Evolutionary conservation across 2,797 vertebrate genomes (phyloP).

Genomic region (Cirrhinus molitorella): DNA sequence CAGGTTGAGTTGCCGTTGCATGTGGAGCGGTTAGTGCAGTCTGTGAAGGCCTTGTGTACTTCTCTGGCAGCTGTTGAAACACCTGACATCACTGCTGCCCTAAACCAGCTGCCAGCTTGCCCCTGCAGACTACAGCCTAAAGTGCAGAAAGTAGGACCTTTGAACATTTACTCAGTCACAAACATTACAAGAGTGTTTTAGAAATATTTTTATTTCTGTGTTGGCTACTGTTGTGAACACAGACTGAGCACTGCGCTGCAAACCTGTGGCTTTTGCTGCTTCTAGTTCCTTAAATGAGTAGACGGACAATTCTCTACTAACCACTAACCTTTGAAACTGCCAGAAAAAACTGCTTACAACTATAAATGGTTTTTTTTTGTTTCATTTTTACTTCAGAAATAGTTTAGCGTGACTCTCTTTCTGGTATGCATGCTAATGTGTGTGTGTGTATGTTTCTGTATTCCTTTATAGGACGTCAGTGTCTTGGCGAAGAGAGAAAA

Average conservation of each 20-base stretch:
- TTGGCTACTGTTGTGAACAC: constrained; percentile 23
- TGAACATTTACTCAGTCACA: not conserved
- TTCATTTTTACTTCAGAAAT: constrained; percentile 38
- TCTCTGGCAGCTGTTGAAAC: constrained; percentile 91
- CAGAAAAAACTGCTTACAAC: not conserved
- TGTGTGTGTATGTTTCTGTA: constrained; percentile 53
- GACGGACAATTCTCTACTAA: not conserved
- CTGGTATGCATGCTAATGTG: constrained; percentile 1
- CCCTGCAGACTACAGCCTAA: constrained; percentile 93
- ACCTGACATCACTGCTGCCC: constrained; percentile 88
- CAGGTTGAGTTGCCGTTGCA: constrained; percentile 86
- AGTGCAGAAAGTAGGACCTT: constrained; percentile 85
- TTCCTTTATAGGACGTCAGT: constrained; percentile 84
- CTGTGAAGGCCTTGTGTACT: constrained; percentile 93
- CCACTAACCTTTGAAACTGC: constrained; percentile 21
- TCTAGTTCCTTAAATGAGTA: constrained; percentile 16
- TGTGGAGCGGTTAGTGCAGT: constrained; percentile 93
- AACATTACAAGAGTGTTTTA: not conserved
- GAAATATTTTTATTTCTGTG: not conserved
- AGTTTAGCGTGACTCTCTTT: not conserved
- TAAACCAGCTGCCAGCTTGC: constrained; percentile 93
- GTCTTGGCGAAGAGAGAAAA: constrained; percentile 87
- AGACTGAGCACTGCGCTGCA: not conserved
- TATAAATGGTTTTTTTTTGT: not conserved
- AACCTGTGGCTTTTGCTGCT: constrained; percentile 4